Conservation (phyloP, 2,113 vertebrate species). For the Malaclemys terrapin region DNA sequence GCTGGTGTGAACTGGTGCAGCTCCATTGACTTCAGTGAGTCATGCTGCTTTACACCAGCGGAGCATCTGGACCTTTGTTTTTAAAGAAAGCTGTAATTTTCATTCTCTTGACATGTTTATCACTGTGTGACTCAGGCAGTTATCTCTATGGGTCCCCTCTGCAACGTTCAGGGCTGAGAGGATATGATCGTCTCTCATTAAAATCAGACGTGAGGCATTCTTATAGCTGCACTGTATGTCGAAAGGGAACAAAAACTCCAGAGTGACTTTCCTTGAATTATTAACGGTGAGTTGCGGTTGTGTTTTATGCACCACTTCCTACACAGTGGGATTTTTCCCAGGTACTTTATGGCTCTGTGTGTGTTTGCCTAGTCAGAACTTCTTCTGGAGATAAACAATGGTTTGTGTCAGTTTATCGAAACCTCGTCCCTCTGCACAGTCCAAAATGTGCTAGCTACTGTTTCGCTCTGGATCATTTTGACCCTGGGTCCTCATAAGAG, state of each 20-base stretch:
- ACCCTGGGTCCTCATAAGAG: background rate
- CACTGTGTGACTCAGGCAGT: constrained; percentile 24
- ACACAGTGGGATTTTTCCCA: constrained; percentile 55
- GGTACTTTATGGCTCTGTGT: constrained; percentile 63
- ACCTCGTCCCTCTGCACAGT: accelerated
- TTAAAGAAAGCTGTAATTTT: constrained; percentile 57
- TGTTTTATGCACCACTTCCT: constrained; percentile 45
- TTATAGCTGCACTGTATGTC: constrained; percentile 67
- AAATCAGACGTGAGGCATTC: constrained; percentile 37
- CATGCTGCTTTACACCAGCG: background rate
- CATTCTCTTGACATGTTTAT: constrained; percentile 68
- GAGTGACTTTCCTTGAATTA: constrained; percentile 58
- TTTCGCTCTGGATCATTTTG: background rate
- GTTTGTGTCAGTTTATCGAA: background rate
- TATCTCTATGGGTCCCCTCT: constrained; percentile 36
- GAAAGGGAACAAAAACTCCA: constrained; percentile 51
- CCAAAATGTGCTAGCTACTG: background rate
- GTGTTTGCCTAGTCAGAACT: constrained; percentile 39
- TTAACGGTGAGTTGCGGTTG: constrained; percentile 26
- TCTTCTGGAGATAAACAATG: constrained; percentile 12
- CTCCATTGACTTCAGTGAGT: background rate
- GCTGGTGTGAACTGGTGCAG: background rate
- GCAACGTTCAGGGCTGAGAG: constrained; percentile 25
- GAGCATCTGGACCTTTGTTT: constrained; percentile 48
- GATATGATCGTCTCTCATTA: constrained; percentile 1